A percentile compares a stretch with the other conserved stretches of the same genome.
Conservation (phyloP, 2,888 invertebrate genomes). For the Coleophora flavipennella region DNA sequence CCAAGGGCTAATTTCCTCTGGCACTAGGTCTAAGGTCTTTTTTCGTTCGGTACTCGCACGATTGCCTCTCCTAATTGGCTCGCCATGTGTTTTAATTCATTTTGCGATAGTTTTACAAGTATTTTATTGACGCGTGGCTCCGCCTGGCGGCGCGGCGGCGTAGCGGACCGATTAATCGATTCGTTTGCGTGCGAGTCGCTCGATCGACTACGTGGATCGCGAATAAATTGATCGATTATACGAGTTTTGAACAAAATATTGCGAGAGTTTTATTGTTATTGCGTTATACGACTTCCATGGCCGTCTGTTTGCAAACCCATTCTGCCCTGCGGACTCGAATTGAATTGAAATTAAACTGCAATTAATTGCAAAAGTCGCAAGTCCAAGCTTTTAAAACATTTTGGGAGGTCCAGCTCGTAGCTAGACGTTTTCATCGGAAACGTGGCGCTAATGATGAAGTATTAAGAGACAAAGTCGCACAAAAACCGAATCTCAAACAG, state of each 20-base stretch:
- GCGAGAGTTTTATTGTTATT: constrained; percentile 29
- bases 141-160: constrained; percentile 58
- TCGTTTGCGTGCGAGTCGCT: constrained; percentile 59
- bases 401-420: constrained; percentile 21
- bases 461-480: constrained; percentile 29
- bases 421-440: background rate
- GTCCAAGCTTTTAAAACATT: background rate
- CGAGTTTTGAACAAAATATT: constrained; percentile 38
- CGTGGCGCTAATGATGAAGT: background rate
- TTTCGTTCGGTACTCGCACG: constrained; percentile 65
- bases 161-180: constrained; percentile 68
- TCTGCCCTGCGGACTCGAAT: constrained; percentile 9
- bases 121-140: constrained; percentile 70
- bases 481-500: constrained; percentile 22
- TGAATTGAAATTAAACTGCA: constrained; percentile 1
- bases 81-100: constrained; percentile 71
- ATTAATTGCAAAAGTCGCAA: constrained; percentile 12
- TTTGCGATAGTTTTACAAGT: constrained; percentile 72
- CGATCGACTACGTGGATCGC: constrained; percentile 39
- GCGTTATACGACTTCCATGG: constrained; percentile 14
- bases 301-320: constrained; percentile 13
- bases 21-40: constrained; percentile 39
- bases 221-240: constrained; percentile 45
- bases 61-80: constrained; percentile 71
- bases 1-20: constrained; percentile 33